Base-by-base conservation (phyloP, 2,888 invertebrate genomes). In the Ochropleura leucogaster region DNA sequence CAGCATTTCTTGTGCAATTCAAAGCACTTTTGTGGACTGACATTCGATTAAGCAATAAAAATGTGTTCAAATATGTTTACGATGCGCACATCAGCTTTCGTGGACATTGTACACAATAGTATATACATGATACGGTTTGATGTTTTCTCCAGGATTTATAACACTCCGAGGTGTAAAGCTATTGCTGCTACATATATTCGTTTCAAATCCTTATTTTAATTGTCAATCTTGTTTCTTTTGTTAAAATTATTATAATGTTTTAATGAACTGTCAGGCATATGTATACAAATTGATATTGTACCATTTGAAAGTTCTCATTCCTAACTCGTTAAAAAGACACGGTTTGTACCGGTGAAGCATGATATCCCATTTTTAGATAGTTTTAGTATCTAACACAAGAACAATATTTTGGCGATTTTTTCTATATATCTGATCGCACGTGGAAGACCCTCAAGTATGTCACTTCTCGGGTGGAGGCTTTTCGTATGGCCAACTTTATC, bases 41-140 rank as follows among this genome's bases (percentile, higher is more conserved):
- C 68, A 68, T 74, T 79, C 65, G 40, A 77, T 63, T 77, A 77
- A 83, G 84, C 82, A 83, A 83, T 84, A 83, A 74, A 59, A 68
- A 77, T 84, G 82, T 89, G 87, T 89, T 89, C 85, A 85, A 76
- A 77, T 72, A 72, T 80, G 66, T 72, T 62, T 66, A 77, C 68
- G 70, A 68, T 76, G 64, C 60, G 46, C 63, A 59, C 79, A 74
- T 63, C 80, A 62, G 80, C 67, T 77, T 73, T 77, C 68, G 70
- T 75, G 40, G 62, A 68, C 53, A 71, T 69, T 66, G 63, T 72
- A 55, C 68, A 70, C 69, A 66, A 55, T 68, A 72, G 68, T 70
- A 40, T 70, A 60, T 67, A 67, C 44, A 55, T 71, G 47, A 59
- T 62, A 72, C 60, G 57, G 62, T 62, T 65, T 51, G 62, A 68